A percentile compares a stretch with the other conserved stretches of the same genome.
Evolutionary conservation across 2,888 invertebrate genomes (phyloP).

Genomic region (Diarsia dahlii): DNA sequence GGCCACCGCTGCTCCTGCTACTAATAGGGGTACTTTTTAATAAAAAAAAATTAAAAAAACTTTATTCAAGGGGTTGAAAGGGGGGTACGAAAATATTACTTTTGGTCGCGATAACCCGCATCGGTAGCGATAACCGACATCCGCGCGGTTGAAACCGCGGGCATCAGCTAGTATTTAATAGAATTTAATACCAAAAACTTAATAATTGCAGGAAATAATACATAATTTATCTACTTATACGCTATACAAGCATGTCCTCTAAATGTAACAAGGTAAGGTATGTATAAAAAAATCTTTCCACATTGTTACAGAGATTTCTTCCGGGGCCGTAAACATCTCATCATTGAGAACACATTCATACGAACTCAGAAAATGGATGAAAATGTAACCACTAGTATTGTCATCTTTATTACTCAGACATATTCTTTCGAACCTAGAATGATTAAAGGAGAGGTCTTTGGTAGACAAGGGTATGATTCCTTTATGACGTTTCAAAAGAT

Average conservation of each 20-base stretch:
- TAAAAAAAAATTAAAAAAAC: no score
- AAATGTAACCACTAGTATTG: slow-evolving; percentile 30
- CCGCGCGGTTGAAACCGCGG: no score
- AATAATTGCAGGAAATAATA: slow-evolving; percentile 4
- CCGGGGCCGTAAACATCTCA: slow-evolving; percentile 53
- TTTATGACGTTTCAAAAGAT: not conserved
- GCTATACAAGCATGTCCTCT: slow-evolving; percentile 8
- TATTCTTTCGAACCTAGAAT: slow-evolving; percentile 11
- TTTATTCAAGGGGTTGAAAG: no score
- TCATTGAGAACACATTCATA: slow-evolving; percentile 50
- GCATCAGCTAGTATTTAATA: no score
- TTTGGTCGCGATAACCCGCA: no score
- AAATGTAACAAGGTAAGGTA: slow-evolving; percentile 15
- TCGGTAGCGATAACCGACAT: no score
- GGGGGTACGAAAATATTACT: no score
- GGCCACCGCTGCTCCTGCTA: no score
- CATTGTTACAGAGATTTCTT: slow-evolving; percentile 44
- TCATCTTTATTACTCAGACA: slow-evolving; percentile 18
- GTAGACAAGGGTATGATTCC: slow-evolving; percentile 8
- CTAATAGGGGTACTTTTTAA: no score
- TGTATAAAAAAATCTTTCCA: slow-evolving; percentile 27
- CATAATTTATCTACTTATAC: not conserved
- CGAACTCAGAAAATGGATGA: slow-evolving; percentile 27
- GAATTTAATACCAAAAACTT: not conserved
- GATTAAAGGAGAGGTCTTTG: not conserved